Conservation (phyloP, 2,888 invertebrate genomes). For the Dicycla oo region DNA sequence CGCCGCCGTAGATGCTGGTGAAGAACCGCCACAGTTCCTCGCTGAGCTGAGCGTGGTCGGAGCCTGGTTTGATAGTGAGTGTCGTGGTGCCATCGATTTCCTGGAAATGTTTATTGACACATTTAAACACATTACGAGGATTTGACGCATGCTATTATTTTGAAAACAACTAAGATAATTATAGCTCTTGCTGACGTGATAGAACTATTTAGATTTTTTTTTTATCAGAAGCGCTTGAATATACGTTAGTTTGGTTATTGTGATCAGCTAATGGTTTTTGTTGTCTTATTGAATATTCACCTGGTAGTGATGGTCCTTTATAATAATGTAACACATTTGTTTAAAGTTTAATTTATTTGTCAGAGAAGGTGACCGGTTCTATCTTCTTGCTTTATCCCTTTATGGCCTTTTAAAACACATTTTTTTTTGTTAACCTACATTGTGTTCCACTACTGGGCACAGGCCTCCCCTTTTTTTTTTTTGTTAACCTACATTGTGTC, state of each 20-base stretch:
- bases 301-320: slow-evolving; percentile 1
- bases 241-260: not conserved
- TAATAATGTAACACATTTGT: not conserved
- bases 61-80: slow-evolving; percentile 86
- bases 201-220: not conserved
- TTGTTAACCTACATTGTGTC: no score
- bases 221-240: not conserved
- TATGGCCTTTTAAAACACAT: no score
- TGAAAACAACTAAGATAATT: not conserved
- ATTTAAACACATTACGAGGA: not conserved
- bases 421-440: no score
- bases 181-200: not conserved
- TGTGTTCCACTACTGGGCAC: no score
- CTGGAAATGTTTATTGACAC: slow-evolving; percentile 70
- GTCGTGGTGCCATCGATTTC: slow-evolving; percentile 82
- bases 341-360: not conserved
- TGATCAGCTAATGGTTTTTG: not conserved
- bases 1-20: slow-evolving; percentile 96
- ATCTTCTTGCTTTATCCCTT: not conserved
- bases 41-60: slow-evolving; percentile 94
- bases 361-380: no score
- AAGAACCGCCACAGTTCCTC: slow-evolving; percentile 97
- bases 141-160: not conserved
- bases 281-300: not conserved
- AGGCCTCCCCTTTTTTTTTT: no score